Percentiles rank a stretch among this genome's conserved stretches.
Conservation (phyloP, 2,797 vertebrate species). For the Prunella strophiata region DNA sequence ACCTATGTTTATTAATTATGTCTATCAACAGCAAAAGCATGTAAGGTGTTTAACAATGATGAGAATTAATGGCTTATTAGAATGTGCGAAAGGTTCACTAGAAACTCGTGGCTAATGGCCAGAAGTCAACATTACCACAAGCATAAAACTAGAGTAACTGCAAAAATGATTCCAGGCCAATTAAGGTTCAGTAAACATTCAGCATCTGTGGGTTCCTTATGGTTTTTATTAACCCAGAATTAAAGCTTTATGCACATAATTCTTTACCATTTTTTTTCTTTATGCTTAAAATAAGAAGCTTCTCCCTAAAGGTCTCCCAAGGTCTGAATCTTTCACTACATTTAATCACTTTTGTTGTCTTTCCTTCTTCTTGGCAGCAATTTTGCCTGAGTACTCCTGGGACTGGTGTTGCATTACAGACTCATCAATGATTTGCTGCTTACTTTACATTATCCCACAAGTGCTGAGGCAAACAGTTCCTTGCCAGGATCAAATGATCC, state of each 20-base stretch:
- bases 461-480: conserved; percentile 71
- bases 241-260: background rate
- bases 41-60: background rate
- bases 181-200: background rate
- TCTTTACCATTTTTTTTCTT: background rate
- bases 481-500: conserved; percentile 63
- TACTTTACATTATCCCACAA: conserved; percentile 52
- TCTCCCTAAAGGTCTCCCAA: conserved; percentile 18
- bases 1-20: background rate
- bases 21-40: background rate
- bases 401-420: conserved; percentile 75
- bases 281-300: background rate
- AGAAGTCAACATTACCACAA: background rate
- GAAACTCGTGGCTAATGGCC: background rate
- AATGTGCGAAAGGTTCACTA: background rate
- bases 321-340: background rate
- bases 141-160: background rate
- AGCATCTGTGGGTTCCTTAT: background rate
- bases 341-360: conserved; percentile 41
- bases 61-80: background rate
- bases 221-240: background rate
- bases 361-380: conserved; percentile 43
- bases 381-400: conserved; percentile 73
- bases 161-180: background rate
- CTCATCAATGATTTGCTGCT: conserved; percentile 65